phyloP scores from a whole-genome alignment of 2,113 vertebrate genomes.

The Sphaerodactylus townsendi region DNA sequence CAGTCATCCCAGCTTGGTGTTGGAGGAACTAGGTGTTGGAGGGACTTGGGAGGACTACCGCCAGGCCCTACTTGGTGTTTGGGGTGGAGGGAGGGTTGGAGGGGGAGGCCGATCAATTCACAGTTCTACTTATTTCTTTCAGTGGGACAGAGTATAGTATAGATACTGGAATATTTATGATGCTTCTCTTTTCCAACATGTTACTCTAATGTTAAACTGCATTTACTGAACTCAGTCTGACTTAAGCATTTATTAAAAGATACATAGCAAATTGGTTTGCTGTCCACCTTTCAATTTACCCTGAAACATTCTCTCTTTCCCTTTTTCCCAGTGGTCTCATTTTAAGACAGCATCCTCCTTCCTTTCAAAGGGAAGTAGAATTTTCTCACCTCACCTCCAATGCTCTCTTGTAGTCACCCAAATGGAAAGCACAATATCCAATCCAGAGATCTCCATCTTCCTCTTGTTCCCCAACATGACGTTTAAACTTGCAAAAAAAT shows the following conservation, averaged over 20 bases:
- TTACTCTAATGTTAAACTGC: neutral
- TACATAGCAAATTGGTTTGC: neutral
- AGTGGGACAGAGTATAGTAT: too few species aligned
- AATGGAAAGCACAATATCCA: constrained; percentile 92
- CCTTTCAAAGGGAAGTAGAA: neutral
- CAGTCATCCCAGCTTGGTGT: too few species aligned
- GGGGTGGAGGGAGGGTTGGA: too few species aligned
- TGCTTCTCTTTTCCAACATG: too few species aligned
- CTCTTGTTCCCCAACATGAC: constrained; percentile 84
- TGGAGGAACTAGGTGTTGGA: too few species aligned
- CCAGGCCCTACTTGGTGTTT: too few species aligned
- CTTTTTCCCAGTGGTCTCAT: rapidly evolving
- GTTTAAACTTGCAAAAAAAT: constrained; percentile 84
- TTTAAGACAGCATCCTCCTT: neutral
- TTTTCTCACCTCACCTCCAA: constrained; percentile 83
- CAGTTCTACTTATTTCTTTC: too few species aligned
- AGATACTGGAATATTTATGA: too few species aligned
- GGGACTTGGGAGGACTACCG: too few species aligned
- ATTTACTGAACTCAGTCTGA: neutral
- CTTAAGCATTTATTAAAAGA: neutral
- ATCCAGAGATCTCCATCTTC: constrained; percentile 89
- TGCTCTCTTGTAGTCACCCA: constrained; percentile 92
- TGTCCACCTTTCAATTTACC: rapidly evolving
- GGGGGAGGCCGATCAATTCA: too few species aligned
- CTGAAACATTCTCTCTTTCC: neutral